phyloP scores from a whole-genome alignment of 1,140 invertebrate species.

The Nebria ingens region DNA sequence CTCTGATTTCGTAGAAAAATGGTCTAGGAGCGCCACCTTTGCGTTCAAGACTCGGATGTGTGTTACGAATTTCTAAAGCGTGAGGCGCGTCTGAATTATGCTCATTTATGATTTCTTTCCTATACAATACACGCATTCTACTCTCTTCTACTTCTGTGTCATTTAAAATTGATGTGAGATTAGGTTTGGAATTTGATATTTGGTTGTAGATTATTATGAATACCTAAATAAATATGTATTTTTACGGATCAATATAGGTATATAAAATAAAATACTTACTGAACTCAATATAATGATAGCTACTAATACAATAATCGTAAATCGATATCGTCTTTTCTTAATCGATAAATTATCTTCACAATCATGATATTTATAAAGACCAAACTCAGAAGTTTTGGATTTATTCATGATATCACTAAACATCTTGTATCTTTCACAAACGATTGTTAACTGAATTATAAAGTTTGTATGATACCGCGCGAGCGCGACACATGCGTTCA shows the following conservation, averaged over 20 bases:
- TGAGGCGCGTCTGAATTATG: no score
- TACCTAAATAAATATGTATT: no score
- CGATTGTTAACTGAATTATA: not conserved
- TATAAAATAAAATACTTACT: no score
- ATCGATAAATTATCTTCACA: not conserved
- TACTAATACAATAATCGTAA: not conserved
- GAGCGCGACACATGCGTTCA: no score
- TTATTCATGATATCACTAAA: no score
- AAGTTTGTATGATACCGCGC: not conserved
- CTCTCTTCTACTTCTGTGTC: no score
- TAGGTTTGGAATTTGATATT: no score
- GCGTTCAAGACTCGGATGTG: not conserved
- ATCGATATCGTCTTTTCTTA: not conserved
- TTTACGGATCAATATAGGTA: no score
- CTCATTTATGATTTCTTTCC: no score
- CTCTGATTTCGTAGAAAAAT: not conserved
- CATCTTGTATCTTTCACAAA: not conserved
- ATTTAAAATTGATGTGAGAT: no score
- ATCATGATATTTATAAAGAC: constrained; percentile 3
- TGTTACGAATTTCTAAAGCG: not conserved
- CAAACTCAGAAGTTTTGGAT: constrained; percentile 8
- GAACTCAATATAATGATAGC: not conserved
- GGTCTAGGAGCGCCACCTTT: not conserved
- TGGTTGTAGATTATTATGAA: no score
- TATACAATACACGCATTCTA: no score